Conservation (phyloP, 92 coral and sea anemone genomes). For the Parazoanthus swiftii region DNA sequence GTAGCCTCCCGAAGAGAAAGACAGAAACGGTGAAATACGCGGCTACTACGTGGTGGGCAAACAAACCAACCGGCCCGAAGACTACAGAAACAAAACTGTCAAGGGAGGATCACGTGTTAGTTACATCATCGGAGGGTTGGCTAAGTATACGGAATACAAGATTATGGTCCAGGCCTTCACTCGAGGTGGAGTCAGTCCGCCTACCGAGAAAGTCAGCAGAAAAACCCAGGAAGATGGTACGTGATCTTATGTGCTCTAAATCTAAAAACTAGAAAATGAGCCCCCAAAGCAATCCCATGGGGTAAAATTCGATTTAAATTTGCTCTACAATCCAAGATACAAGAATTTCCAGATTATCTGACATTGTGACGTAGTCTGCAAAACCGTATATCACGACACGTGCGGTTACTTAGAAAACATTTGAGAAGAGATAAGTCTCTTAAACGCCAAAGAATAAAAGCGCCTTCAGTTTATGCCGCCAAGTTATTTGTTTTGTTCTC, state of each 20-base stretch:
- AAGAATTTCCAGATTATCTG: too few species aligned
- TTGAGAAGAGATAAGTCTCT: too few species aligned
- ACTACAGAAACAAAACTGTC: conserved; percentile 61
- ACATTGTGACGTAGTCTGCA: too few species aligned
- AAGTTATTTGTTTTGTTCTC: too few species aligned
- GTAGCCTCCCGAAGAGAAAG: conserved; percentile 72
- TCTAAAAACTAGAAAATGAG: too few species aligned
- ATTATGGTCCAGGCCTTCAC: conserved; percentile 89
- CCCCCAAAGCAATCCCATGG: too few species aligned
- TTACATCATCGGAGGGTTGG: conserved; percentile 60
- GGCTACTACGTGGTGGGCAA: conserved; percentile 77
- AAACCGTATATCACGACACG: too few species aligned
- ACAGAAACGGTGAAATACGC: conserved; percentile 79
- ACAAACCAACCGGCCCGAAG: conserved; percentile 52
- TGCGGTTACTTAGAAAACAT: too few species aligned
- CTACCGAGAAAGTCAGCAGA: conserved; percentile 2
- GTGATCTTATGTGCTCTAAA: conserved; percentile 1
- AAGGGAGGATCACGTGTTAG: conserved; percentile 59
- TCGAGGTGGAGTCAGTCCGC: conserved; percentile 81
- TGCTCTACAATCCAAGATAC: too few species aligned
- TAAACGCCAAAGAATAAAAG: too few species aligned
- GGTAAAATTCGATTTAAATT: too few species aligned
- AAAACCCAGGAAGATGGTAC: conserved; percentile 88
- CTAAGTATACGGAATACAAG: conserved; percentile 64
- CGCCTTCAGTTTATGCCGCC: too few species aligned